Base-by-base conservation (phyloP, 2,113 vertebrate genomes). In the Tragulus kanchil region DNA sequence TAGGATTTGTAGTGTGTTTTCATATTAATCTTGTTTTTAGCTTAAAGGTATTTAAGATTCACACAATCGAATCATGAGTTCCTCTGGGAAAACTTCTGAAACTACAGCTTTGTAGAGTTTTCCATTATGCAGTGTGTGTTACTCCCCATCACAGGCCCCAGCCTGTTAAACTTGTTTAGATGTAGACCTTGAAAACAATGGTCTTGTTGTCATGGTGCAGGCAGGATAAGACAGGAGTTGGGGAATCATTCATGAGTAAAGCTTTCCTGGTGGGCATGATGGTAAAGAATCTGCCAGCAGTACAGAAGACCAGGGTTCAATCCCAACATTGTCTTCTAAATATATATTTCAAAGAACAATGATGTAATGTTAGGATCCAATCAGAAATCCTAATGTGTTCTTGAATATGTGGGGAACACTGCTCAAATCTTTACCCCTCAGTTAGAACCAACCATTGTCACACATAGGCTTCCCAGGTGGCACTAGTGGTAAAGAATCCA, bases 311-410 rank as follows among this genome's bases (percentile, higher is more conserved):
- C 19, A 17, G 42, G 12, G n/a, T 71, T 71, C 0, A 0, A 71
- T 71, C 67, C 36, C 6, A 12, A 26, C 67, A 1, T 52, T 94
- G 42, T 26, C 50, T 93, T 88, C 65, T 31, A 36, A 86, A 48
- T 65, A 52, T 71, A 36, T 36, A 69, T 87, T 93, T 95, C 73
- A 93, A 95, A 96, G 73, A 89, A 64, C 90, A 89, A 79, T 54
- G 50, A 54, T 45, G 67, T 75, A 87, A 90, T 85, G 28, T 85
- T 73, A n/a, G 84, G 64, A 90, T 58, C 54, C 28, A 94, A 8
- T 88, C 21, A 89, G 6, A 97, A 87, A 64, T 78, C 54, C n/a
- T 52, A 87, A n/a, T 84, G n/a, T 95, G 15, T 64, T 87, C 77
- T 56, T 65, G 69, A 93, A 56, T 78, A 59, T 25, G 12, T n/a